These are phyloP conservation scores for Rhamphomyia laevipes DNA, from an alignment of 2,888 invertebrate genomes.

Conservation along the genomic window DNA sequence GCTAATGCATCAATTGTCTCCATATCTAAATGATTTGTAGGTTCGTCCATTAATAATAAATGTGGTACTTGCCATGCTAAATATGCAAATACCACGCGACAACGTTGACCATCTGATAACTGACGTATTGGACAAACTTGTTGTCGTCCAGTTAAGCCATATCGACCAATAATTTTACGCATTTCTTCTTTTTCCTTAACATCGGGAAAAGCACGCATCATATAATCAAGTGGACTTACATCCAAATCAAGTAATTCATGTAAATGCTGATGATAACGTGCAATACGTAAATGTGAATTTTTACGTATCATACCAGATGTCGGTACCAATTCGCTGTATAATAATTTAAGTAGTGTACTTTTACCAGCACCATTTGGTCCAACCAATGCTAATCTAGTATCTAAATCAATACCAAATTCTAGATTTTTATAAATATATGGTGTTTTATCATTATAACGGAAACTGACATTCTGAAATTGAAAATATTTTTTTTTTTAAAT, in stretches of 20 bases:
- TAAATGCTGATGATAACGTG: constrained; percentile 97
- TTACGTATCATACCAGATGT: constrained; percentile 94
- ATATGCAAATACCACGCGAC: constrained; percentile 98
- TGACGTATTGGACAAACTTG: constrained; percentile 53
- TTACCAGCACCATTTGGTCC: constrained; percentile 99
- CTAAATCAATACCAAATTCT: constrained; percentile 98
- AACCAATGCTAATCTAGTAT: constrained; percentile 88
- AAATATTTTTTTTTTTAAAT: no score
- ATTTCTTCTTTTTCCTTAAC: constrained; percentile 98
- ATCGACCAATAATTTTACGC: constrained; percentile 97
- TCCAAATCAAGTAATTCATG: constrained; percentile 93
- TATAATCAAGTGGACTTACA: constrained; percentile 91
- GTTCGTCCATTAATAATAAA: constrained; percentile 67
- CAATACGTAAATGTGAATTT: constrained; percentile 95
- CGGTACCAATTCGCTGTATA: constrained; percentile 92
- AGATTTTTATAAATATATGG: constrained; percentile 94
- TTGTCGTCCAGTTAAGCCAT: constrained; percentile 93
- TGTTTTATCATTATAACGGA: constrained; percentile 74
- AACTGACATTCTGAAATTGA: constrained; percentile 71
- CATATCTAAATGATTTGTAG: constrained; percentile 94
- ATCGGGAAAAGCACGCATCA: constrained; percentile 94
- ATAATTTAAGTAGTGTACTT: constrained; percentile 88
- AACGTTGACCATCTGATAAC: constrained; percentile 93
- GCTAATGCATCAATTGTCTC: constrained; percentile 97
- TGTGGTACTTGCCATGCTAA: constrained; percentile 96